Percentiles rank a stretch among this genome's conserved stretches.
Evolutionary conservation across 1,140 invertebrate species (phyloP).

Genomic region (Diabrotica virgifera): DNA sequence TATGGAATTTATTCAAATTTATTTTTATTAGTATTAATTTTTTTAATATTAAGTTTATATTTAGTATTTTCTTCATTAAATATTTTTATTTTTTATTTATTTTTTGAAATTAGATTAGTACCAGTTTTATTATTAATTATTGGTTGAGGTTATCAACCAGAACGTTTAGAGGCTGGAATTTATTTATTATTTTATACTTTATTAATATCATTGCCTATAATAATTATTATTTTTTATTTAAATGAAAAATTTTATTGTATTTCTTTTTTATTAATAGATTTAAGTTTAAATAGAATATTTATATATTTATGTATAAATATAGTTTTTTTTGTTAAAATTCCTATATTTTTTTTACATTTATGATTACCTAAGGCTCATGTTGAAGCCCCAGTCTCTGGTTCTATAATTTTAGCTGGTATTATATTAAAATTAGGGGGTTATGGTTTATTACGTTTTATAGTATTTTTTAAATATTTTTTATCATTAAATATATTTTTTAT

Average conservation of each 20-base stretch:
- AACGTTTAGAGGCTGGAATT: slow-evolving; percentile 57
- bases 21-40: slow-evolving; percentile 54
- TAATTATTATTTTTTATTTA: slow-evolving; percentile 55
- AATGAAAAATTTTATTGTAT: slow-evolving; percentile 47
- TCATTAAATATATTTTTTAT: slow-evolving; percentile 52
- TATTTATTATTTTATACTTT: slow-evolving; percentile 65
- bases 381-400: slow-evolving; percentile 65
- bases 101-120: slow-evolving; percentile 63
- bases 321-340: slow-evolving; percentile 68
- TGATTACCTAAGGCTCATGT: slow-evolving; percentile 73
- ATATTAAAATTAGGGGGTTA: slow-evolving; percentile 67
- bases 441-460: slow-evolving; percentile 57
- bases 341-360: slow-evolving; percentile 66
- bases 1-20: slow-evolving; percentile 50
- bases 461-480: slow-evolving; percentile 48
- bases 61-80: slow-evolving; percentile 55
- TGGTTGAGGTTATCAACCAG: slow-evolving; percentile 61
- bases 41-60: slow-evolving; percentile 57
- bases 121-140: slow-evolving; percentile 63
- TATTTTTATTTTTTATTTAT: slow-evolving; percentile 65
- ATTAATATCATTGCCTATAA: slow-evolving; percentile 59
- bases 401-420: slow-evolving; percentile 69
- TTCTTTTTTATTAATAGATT: slow-evolving; percentile 51
- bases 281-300: slow-evolving; percentile 49
- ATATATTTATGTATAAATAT: slow-evolving; percentile 55